A percentile compares a stretch with the other conserved stretches of the same genome.
Evolutionary conservation across 2,888 invertebrate species (phyloP).

Genomic region (Clivina fossor): DNA sequence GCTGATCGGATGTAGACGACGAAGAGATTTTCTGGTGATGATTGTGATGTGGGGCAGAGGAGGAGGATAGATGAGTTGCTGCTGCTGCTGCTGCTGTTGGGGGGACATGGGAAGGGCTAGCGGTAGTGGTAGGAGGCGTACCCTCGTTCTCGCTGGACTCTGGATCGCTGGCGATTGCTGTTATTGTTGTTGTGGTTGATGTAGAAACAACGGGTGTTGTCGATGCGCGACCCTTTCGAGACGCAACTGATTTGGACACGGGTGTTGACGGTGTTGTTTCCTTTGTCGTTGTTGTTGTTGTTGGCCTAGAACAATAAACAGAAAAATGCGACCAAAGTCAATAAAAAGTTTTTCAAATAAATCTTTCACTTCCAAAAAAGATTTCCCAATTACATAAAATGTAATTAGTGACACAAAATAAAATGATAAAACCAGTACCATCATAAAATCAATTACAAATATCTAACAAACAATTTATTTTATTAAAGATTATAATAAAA

Average conservation of each 20-base stretch:
- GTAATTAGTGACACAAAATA: too few species aligned
- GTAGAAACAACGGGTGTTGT: constrained; percentile 54
- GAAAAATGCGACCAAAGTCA: background rate
- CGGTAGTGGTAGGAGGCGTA: constrained; percentile 48
- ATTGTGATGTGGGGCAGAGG: constrained; percentile 39
- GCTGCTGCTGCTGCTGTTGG: constrained; percentile 36
- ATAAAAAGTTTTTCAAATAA: too few species aligned
- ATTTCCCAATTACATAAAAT: too few species aligned
- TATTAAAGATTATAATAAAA: background rate
- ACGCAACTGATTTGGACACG: constrained; percentile 44
- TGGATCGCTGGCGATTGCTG: constrained; percentile 48
- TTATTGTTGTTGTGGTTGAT: too few species aligned
- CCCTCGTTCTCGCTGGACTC: constrained; percentile 51
- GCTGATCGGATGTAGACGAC: constrained; percentile 50
- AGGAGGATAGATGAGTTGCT: constrained; percentile 37
- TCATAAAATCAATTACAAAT: background rate
- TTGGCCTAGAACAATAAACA: constrained; percentile 30
- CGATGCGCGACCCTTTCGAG: constrained; percentile 51
- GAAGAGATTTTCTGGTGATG: constrained; percentile 52
- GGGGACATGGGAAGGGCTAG: constrained; percentile 38
- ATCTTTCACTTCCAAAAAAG: too few species aligned
- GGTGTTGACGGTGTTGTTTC: constrained; percentile 36
- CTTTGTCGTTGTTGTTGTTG: constrained; percentile 31
- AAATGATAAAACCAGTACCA: too few species aligned
- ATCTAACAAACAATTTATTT: background rate